Evolutionary conservation across 2,888 invertebrate genomes (phyloP).

Genomic region (Epiblema foenella): DNA sequence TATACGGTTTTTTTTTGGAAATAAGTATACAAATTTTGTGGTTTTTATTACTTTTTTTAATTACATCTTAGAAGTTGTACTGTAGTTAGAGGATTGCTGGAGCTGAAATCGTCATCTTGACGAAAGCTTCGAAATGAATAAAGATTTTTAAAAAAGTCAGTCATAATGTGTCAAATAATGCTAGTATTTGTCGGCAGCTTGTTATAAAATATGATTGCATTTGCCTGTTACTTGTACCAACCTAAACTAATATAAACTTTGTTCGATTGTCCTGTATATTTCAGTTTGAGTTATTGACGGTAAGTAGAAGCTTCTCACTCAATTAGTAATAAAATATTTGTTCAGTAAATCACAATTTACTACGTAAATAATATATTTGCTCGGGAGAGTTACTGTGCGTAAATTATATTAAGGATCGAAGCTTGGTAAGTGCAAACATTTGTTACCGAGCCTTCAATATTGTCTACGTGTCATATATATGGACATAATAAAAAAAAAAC

Average conservation of each 20-base stretch:
- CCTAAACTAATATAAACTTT: conserved; percentile 71
- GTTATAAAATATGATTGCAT: no score
- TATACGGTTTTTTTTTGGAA: no score
- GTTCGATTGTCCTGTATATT: conserved; percentile 73
- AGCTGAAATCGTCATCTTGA: no score
- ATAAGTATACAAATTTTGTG: no score
- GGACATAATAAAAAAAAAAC: no score
- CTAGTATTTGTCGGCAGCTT: no score
- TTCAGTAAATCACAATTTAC: neutral
- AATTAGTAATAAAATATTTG: conserved; percentile 13
- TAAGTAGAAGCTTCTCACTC: conserved; percentile 54
- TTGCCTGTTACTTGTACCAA: conserved; percentile 24
- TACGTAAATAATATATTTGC: conserved; percentile 1
- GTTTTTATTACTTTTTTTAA: no score
- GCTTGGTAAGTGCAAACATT: neutral
- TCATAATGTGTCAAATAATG: no score
- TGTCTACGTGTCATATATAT: neutral
- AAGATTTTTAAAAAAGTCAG: no score
- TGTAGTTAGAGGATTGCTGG: no score
- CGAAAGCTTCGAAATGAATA: no score
- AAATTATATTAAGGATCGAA: neutral
- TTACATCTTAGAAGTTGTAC: no score
- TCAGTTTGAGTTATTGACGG: conserved; percentile 68
- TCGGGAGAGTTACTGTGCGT: neutral
- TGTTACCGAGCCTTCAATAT: neutral